Conservation (phyloP, 1,140 invertebrate genomes). For the Drosophila triauraria region DNA sequence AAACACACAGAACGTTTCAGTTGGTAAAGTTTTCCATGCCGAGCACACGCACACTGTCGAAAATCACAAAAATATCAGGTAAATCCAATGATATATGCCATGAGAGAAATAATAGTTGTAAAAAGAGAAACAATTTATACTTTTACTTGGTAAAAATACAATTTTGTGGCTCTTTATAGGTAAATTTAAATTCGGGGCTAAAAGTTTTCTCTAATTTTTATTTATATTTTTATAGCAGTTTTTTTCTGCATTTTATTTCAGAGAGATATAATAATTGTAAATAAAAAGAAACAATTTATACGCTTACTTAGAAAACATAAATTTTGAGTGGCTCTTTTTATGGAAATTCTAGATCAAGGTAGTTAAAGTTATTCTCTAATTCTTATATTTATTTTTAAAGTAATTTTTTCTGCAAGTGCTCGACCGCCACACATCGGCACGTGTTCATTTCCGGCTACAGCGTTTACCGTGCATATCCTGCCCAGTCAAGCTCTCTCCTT, state of each 20-base stretch:
- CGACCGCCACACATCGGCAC: conserved; percentile 49
- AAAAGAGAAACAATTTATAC: no score
- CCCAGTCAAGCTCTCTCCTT: conserved; percentile 23
- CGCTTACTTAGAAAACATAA: not conserved
- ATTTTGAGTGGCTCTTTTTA: no score
- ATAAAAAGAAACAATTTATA: not conserved
- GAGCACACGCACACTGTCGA: conserved; percentile 29
- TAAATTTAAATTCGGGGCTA: no score
- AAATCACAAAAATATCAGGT: conserved; percentile 21
- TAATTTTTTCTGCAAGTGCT: conserved; percentile 15
- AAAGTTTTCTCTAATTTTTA: no score
- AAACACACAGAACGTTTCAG: conserved; percentile 57
- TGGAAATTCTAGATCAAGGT: no score
- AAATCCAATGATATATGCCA: not conserved
- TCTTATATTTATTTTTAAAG: not conserved
- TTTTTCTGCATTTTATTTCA: no score
- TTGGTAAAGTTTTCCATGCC: conserved; percentile 65
- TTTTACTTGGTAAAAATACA: no score
- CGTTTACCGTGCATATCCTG: conserved; percentile 81
- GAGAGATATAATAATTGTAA: not conserved
- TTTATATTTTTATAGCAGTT: no score
- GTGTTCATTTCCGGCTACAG: conserved; percentile 81
- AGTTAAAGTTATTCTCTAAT: no score
- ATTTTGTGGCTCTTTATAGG: no score
- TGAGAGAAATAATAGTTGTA: no score